Percentiles rank a stretch among this genome's conserved stretches.
Evolutionary conservation across 2,797 vertebrate genomes (phyloP).

Genomic region (Gymnothorax javanicus): DNA sequence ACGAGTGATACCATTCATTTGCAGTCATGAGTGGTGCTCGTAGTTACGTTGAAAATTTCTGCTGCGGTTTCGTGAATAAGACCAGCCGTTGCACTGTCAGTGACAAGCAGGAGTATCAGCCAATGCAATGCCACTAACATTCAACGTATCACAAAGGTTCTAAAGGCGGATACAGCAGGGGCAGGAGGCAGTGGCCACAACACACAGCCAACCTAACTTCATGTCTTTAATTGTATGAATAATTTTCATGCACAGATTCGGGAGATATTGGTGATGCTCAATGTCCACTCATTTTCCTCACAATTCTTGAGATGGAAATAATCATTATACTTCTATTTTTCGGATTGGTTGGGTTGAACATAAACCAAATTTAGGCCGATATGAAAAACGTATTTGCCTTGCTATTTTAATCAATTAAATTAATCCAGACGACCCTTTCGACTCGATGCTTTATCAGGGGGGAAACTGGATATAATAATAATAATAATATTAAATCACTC

Average conservation of each 20-base stretch:
- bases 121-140: constrained; percentile 44
- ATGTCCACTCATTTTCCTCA: neutral
- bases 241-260: neutral
- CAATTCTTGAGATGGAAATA: neutral
- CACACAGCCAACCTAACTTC: neutral
- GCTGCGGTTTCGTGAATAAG: constrained; percentile 35
- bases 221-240: neutral
- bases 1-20: too few relatives aligned
- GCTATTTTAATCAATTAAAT: neutral
- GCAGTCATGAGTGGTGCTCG: too few relatives aligned
- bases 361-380: neutral
- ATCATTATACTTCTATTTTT: neutral
- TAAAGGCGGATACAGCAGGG: neutral
- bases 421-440: neutral
- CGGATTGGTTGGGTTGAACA: neutral
- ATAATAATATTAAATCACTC: neutral
- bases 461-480: neutral
- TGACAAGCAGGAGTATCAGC: constrained; percentile 37
- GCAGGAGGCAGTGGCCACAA: neutral
- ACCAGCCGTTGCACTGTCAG: neutral
- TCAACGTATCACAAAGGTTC: neutral
- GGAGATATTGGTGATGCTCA: neutral
- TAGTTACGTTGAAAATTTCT: constrained; percentile 7
- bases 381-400: neutral
- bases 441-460: neutral